Evolutionary conservation across 2,113 vertebrate genomes (phyloP).

Genomic region (Mus musculus): GRCm39 chr1:24833501-24834000

Average conservation of each 20-base stretch:
- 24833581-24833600: not conserved
- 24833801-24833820: constrained; percentile 8
- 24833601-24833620: not conserved
- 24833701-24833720: not conserved
- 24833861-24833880: not conserved
- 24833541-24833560: not conserved
- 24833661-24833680: not conserved
- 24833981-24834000: constrained; percentile 26
- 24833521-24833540: not conserved
- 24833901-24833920: constrained; percentile 13
- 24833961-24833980: not conserved
- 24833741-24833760: constrained; percentile 13
- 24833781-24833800: not conserved
- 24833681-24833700: not conserved
- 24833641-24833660: not conserved
- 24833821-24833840: not conserved
- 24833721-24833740: not conserved
- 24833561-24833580: not conserved
- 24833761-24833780: not conserved
- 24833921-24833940: constrained; percentile 49
- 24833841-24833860: not conserved
- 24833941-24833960: constrained; percentile 57
- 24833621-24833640: not conserved
- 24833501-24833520: not conserved
- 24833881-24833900: not conserved